Evolutionary conservation across 2,113 vertebrate species (phyloP).

Genomic region (Pseudonaja textilis): DNA sequence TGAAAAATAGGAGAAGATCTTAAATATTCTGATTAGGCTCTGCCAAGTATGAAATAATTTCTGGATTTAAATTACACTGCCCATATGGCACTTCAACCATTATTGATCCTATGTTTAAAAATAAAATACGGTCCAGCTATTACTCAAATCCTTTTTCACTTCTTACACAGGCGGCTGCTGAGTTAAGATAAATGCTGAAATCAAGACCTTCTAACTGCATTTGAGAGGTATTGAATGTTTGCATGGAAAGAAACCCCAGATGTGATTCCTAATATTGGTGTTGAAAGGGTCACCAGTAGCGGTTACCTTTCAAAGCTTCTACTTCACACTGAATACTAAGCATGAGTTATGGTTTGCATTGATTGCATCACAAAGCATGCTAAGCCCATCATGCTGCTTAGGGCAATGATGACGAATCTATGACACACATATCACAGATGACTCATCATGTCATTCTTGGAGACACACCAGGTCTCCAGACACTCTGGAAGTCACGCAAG

Average conservation of each 20-base stretch:
- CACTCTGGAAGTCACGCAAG: neutral
- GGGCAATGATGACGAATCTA: neutral
- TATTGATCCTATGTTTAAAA: neutral
- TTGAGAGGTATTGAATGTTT: neutral
- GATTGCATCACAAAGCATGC: neutral
- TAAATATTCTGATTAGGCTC: neutral
- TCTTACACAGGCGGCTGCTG: constrained; percentile 22
- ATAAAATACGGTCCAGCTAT: neutral
- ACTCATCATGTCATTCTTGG: neutral
- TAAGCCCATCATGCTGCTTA: neutral
- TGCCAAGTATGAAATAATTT: neutral
- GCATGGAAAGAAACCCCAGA: neutral
- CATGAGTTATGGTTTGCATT: neutral
- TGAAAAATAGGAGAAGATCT: neutral
- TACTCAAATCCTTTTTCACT: neutral
- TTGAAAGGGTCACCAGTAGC: neutral
- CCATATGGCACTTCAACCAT: neutral
- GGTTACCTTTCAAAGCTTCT: neutral
- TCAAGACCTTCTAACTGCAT: neutral
- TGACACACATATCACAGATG: neutral
- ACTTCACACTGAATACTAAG: neutral
- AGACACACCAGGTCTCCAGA: neutral
- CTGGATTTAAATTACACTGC: neutral
- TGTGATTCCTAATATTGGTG: neutral
- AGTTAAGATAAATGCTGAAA: constrained; percentile 17